These are phyloP conservation scores for Maconellicoccus hirsutus DNA, from an alignment of 1,140 invertebrate species.

Conservation along the genomic window DNA sequence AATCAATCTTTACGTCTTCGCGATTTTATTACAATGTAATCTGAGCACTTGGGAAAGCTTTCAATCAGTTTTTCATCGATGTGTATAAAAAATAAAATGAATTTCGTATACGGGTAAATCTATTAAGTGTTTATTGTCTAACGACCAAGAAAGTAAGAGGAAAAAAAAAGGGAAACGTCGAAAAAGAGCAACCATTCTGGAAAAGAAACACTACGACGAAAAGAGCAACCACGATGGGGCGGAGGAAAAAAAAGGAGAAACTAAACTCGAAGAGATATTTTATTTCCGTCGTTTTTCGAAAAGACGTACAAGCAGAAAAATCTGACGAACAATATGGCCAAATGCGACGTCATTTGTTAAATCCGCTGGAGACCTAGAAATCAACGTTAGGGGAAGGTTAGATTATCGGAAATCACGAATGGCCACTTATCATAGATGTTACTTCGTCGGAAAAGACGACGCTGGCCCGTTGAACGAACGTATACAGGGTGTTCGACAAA, in stretches of 20 bases:
- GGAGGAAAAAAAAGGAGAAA: no score
- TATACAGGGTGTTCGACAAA: background rate
- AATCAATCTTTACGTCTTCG: background rate
- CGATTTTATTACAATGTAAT: background rate
- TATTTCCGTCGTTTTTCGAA: background rate
- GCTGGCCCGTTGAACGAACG: background rate
- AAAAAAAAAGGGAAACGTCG: no score
- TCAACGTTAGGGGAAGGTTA: background rate
- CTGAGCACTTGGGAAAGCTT: background rate
- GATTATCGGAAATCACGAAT: conserved; percentile 3
- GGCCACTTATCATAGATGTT: conserved; percentile 7
- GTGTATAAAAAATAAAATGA: background rate
- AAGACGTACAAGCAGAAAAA: background rate
- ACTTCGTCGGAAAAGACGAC: background rate
- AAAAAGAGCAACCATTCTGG: background rate
- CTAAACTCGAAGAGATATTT: no score
- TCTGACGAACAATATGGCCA: conserved; percentile 2
- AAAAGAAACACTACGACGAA: background rate
- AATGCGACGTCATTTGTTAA: conserved; percentile 8
- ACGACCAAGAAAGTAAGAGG: background rate
- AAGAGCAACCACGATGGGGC: no score
- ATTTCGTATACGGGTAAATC: background rate
- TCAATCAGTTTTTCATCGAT: background rate
- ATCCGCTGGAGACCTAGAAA: conserved; percentile 2
- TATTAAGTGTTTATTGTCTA: conserved; percentile 1